Conservation (phyloP, 2,113 vertebrate genomes). For the Aegithalos caudatus region DNA sequence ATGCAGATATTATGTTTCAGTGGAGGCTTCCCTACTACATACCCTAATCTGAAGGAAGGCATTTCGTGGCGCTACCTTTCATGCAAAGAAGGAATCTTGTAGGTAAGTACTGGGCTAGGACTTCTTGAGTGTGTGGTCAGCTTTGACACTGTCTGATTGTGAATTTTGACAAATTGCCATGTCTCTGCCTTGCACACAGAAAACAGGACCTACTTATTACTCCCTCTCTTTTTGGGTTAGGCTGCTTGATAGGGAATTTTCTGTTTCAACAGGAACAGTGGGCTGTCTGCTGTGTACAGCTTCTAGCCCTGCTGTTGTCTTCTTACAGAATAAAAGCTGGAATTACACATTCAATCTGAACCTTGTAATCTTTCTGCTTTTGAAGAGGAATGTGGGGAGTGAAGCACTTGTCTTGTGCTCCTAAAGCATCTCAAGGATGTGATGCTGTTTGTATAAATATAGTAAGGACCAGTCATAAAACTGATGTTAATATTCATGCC, state of each 20-base stretch:
- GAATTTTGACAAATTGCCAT: not conserved
- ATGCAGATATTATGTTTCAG: not conserved
- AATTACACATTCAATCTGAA: not conserved
- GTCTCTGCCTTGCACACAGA: not conserved
- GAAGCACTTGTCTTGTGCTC: not conserved
- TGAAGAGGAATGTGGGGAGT: not conserved
- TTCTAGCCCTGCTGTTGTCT: not conserved
- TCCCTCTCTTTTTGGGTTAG: not conserved
- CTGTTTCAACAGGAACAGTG: not conserved
- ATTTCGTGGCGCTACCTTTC: not conserved
- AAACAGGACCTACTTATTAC: not conserved
- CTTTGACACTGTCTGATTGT: not conserved
- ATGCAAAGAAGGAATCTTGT: not conserved
- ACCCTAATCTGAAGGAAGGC: not conserved
- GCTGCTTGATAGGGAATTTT: not conserved
- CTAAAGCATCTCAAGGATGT: not conserved
- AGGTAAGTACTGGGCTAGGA: not conserved
- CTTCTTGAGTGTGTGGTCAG: not conserved
- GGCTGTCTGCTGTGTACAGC: not conserved
- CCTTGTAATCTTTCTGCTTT: not conserved
- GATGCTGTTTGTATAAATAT: not conserved
- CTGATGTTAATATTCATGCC: not conserved
- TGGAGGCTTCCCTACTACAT: not conserved
- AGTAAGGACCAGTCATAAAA: not conserved
- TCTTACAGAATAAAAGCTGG: not conserved